phyloP scores from a whole-genome alignment of 2,888 invertebrate genomes.

The Leptopilina syphax region DNA sequence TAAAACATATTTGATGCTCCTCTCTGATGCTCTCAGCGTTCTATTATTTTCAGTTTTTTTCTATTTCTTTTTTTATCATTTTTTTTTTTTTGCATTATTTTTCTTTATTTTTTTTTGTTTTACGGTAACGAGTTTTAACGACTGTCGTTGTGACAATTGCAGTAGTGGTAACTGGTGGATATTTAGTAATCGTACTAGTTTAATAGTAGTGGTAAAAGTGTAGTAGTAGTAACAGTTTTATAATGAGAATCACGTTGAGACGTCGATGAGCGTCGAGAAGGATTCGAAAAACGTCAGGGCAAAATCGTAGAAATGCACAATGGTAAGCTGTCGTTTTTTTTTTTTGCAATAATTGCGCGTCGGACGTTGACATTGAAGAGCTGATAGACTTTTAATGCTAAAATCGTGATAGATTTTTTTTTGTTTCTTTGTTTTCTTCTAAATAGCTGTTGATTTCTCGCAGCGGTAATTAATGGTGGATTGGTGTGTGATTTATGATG shows the following conservation, averaged over 20 bases:
- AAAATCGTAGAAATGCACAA: constrained; percentile 55
- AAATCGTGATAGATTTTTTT: constrained; percentile 54
- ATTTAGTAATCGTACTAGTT: constrained; percentile 34
- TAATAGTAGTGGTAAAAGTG: constrained; percentile 38
- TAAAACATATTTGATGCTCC: constrained; percentile 21
- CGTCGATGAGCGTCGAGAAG: constrained; percentile 52
- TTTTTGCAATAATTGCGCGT: constrained; percentile 51
- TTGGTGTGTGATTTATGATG: constrained; percentile 68
- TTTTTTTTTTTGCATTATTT: too few relatives aligned
- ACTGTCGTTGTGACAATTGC: constrained; percentile 37
- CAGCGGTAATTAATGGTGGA: constrained; percentile 41
- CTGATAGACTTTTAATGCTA: constrained; percentile 43
- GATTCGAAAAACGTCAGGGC: constrained; percentile 53
- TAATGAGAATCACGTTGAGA: constrained; percentile 43
- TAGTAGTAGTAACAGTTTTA: constrained; percentile 43
- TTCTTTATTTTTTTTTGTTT: constrained; percentile 7
- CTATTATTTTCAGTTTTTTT: neutral
- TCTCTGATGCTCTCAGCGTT: constrained; percentile 26
- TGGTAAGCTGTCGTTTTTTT: constrained; percentile 49
- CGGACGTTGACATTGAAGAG: constrained; percentile 51
- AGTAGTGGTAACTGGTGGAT: constrained; percentile 38
- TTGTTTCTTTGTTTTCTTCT: too few relatives aligned
- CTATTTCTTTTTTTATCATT: neutral
- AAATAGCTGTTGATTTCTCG: constrained; percentile 49
- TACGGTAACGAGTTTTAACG: constrained; percentile 34